Conservation (phyloP, 2,888 invertebrate species). For the Chalcis sispes region DNA sequence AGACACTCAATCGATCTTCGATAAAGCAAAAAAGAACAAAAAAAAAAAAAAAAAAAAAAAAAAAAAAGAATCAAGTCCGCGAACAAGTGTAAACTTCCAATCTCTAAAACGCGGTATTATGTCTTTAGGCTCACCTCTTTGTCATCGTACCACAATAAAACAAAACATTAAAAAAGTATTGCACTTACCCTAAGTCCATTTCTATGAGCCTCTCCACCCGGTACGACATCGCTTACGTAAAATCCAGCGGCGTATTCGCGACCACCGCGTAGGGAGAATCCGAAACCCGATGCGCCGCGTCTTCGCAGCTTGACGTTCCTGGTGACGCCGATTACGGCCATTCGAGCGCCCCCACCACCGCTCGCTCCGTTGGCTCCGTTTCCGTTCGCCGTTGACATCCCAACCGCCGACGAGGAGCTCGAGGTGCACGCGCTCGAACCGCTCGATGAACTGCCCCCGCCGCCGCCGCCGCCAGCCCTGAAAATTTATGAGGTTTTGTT, state of each 20-base stretch:
- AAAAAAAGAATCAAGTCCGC: too few species aligned
- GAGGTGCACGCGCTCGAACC: constrained; percentile 66
- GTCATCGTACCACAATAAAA: too few species aligned
- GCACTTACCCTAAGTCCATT: constrained; percentile 89
- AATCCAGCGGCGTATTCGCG: constrained; percentile 94
- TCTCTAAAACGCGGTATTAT: neutral
- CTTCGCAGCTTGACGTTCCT: constrained; percentile 79
- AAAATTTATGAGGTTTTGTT: neutral
- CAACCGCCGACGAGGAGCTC: constrained; percentile 61
- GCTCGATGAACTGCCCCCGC: constrained; percentile 71
- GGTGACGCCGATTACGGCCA: constrained; percentile 80
- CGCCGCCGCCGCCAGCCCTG: constrained; percentile 67
- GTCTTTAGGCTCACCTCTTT: too few species aligned
- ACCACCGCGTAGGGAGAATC: constrained; percentile 91
- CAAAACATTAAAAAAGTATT: too few species aligned
- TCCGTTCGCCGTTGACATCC: constrained; percentile 69
- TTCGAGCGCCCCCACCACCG: constrained; percentile 76
- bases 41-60: too few species aligned
- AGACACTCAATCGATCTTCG: too few species aligned
- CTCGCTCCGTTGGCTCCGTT: constrained; percentile 65
- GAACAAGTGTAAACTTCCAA: too few species aligned
- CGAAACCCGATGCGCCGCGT: constrained; percentile 83
- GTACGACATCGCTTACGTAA: constrained; percentile 92
- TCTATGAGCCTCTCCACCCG: constrained; percentile 90
- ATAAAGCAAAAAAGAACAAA: too few species aligned